Percentiles rank a stretch among this genome's conserved stretches.
These are phyloP conservation scores for Arizona elegans DNA, from an alignment of 2,113 vertebrate genomes.

Conservation along the genomic window DNA sequence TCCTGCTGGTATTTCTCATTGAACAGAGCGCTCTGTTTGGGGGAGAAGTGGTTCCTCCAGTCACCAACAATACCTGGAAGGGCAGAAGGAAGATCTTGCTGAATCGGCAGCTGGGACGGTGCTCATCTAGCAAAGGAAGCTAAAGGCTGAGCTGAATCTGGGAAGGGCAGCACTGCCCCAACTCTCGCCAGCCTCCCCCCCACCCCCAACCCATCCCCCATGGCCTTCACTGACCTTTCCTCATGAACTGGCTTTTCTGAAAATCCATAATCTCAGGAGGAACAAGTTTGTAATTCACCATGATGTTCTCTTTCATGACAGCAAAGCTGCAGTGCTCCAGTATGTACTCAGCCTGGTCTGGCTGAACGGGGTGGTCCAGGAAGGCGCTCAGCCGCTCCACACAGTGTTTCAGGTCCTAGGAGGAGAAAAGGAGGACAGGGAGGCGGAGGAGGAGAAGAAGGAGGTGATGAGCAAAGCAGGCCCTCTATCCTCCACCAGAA, in stretches of 20 bases:
- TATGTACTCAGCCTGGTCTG: constrained; percentile 61
- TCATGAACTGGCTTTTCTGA: constrained; percentile 79
- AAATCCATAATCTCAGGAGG: constrained; percentile 78
- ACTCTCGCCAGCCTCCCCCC: rapidly evolving
- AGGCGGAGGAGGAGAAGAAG: not conserved
- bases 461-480: too few relatives aligned
- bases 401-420: constrained; percentile 68
- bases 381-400: constrained; percentile 70
- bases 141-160: not conserved
- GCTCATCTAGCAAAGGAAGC: not conserved
- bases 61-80: constrained; percentile 75
- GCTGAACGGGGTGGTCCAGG: constrained; percentile 67
- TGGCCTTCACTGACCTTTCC: constrained; percentile 73
- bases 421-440: rapidly evolving
- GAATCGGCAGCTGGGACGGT: not conserved
- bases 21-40: constrained; percentile 70
- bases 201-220: too few relatives aligned
- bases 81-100: not conserved
- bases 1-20: constrained; percentile 65
- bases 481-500: not conserved
- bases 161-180: not conserved
- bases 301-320: constrained; percentile 78
- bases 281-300: constrained; percentile 79
- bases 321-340: constrained; percentile 75
- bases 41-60: constrained; percentile 78